A percentile compares a stretch with the other conserved stretches of the same genome.
These are phyloP conservation scores for Poecile montanus DNA, from an alignment of 2,797 vertebrate species.

Conservation along the genomic window DNA sequence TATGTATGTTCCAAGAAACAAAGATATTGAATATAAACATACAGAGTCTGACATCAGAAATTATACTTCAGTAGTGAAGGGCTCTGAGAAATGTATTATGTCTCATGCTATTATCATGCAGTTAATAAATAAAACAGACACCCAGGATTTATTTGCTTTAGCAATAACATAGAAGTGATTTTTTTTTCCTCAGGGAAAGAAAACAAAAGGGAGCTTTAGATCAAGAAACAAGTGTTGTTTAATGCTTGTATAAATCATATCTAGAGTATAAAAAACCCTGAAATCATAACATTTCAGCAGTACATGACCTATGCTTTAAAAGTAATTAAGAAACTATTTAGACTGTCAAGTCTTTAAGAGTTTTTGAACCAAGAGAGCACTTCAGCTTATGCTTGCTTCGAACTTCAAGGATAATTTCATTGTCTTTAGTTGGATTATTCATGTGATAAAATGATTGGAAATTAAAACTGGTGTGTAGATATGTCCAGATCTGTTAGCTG, in stretches of 20 bases:
- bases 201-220: conserved; percentile 15
- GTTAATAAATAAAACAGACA: conserved; percentile 61
- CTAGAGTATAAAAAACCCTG: neutral
- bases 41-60: conserved; percentile 27
- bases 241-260: conserved; percentile 3
- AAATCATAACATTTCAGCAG: neutral
- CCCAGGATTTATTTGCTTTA: conserved; percentile 50
- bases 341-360: neutral
- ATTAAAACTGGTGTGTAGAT: neutral
- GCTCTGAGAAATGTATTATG: conserved; percentile 26
- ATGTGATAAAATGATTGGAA: neutral
- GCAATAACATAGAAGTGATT: conserved; percentile 6
- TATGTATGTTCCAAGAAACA: conserved; percentile 9
- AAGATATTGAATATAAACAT: conserved; percentile 13
- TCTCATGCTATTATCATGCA: conserved; percentile 21
- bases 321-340: conserved; percentile 28
- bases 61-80: neutral
- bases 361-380: neutral
- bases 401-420: neutral
- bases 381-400: neutral
- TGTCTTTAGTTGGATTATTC: conserved; percentile 19
- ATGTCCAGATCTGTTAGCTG: neutral
- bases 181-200: conserved; percentile 9
- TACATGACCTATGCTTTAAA: neutral
- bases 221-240: neutral